Conservation (phyloP, 2,797 vertebrate genomes). For the Coendou prehensilis region DNA sequence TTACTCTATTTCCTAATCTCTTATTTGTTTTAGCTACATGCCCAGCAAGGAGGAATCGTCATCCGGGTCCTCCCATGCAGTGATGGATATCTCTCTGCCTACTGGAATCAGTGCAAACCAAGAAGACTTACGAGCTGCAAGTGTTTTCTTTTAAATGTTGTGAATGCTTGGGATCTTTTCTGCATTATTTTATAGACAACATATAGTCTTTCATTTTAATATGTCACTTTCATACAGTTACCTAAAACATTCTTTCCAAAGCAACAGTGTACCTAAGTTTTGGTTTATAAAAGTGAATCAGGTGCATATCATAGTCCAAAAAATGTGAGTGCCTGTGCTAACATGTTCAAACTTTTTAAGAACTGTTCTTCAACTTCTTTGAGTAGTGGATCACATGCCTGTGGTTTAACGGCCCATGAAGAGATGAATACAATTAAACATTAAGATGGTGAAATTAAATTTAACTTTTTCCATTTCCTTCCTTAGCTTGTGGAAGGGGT, state of each 20-base stretch:
- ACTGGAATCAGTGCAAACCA: conserved; percentile 91
- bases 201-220: conserved; percentile 19
- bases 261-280: background rate
- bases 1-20: conserved; percentile 7
- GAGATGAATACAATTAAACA: conserved; percentile 15
- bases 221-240: conserved; percentile 6
- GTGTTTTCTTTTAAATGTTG: conserved; percentile 55
- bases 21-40: conserved; percentile 90
- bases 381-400: background rate
- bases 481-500: conserved; percentile 91
- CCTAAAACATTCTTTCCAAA: conserved; percentile 61
- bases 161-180: conserved; percentile 1
- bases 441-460: conserved; percentile 34
- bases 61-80: conserved; percentile 91
- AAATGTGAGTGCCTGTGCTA: background rate
- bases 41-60: conserved; percentile 85
- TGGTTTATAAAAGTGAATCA: conserved; percentile 1
- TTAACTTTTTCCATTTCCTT: conserved; percentile 50
- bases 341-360: background rate
- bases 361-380: background rate
- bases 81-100: conserved; percentile 95
- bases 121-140: conserved; percentile 92
- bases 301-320: background rate
- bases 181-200: conserved; percentile 39
- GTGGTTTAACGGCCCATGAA: background rate